phyloP scores from a whole-genome alignment of 1,140 invertebrate species.

The Druon quercuslanigerum region DNA sequence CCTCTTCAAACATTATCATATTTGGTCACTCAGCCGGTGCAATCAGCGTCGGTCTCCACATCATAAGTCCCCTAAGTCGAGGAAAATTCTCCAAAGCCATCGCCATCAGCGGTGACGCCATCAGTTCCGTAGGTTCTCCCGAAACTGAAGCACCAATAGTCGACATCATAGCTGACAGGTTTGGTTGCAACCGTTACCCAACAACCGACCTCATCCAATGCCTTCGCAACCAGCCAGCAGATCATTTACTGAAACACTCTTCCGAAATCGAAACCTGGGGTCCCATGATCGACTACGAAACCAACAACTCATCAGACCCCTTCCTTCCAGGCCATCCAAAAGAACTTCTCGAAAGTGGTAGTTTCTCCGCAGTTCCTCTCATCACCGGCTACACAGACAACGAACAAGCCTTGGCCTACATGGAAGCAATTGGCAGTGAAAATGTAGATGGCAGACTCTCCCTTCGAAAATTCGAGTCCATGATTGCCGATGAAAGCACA shows the following conservation, averaged over 20 bases:
- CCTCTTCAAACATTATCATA: constrained; percentile 88
- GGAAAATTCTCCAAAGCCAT: constrained; percentile 81
- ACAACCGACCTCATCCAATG: constrained; percentile 81
- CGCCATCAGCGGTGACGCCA: constrained; percentile 84
- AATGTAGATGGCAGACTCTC: constrained; percentile 75
- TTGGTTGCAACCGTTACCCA: constrained; percentile 81
- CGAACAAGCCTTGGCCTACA: constrained; percentile 81
- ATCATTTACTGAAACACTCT: constrained; percentile 78
- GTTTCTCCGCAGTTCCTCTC: constrained; percentile 80
- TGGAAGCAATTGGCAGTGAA: constrained; percentile 76
- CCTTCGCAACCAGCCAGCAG: constrained; percentile 78
- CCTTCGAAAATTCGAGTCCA: constrained; percentile 77
- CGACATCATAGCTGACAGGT: constrained; percentile 77
- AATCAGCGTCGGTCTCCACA: constrained; percentile 83
- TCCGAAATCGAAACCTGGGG: constrained; percentile 82
- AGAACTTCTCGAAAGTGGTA: constrained; percentile 78
- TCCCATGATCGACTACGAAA: constrained; percentile 83
- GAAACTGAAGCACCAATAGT: constrained; percentile 75
- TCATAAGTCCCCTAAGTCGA: constrained; percentile 79
- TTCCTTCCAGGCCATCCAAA: constrained; percentile 82
- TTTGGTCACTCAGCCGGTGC: constrained; percentile 91
- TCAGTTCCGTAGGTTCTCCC: constrained; percentile 68
- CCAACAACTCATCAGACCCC: constrained; percentile 80
- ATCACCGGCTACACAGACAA: constrained; percentile 86
- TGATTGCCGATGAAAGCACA: constrained; percentile 77